Conservation (phyloP, 2,113 vertebrate genomes). For the Prunella himalayana region DNA sequence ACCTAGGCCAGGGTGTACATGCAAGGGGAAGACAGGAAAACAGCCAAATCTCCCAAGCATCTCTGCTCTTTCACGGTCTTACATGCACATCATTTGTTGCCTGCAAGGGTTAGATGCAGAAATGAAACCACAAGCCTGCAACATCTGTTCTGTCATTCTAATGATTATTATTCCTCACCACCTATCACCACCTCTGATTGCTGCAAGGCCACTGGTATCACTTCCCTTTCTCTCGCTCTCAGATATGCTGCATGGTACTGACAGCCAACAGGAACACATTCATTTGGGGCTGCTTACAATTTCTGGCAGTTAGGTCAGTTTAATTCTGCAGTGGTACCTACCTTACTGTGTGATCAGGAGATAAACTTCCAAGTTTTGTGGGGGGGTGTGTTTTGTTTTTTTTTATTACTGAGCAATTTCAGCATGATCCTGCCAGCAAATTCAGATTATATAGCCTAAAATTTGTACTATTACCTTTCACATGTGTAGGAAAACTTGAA, state of each 20-base stretch:
- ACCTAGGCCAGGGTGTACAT: accelerated
- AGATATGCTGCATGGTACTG: neutral
- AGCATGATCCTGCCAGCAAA: neutral
- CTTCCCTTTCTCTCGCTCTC: neutral
- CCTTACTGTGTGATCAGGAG: neutral
- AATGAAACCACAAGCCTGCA: neutral
- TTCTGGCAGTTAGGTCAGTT: neutral
- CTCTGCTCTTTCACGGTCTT: neutral
- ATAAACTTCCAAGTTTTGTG: neutral
- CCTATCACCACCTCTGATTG: neutral
- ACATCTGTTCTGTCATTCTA: conserved; percentile 1
- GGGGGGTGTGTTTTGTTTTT: accelerated
- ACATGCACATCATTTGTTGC: accelerated
- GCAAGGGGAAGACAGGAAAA: neutral
- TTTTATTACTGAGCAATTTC: neutral
- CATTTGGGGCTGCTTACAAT: neutral
- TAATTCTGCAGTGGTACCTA: neutral
- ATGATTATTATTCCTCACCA: neutral
- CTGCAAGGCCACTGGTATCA: neutral
- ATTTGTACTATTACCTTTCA: neutral
- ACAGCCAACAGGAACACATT: neutral
- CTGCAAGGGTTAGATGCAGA: neutral
- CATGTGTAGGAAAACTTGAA: neutral
- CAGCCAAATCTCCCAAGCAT: neutral
- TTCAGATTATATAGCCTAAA: neutral